Conservation (phyloP, 2,797 vertebrate species). For the Lepilemur septentrionalis region DNA sequence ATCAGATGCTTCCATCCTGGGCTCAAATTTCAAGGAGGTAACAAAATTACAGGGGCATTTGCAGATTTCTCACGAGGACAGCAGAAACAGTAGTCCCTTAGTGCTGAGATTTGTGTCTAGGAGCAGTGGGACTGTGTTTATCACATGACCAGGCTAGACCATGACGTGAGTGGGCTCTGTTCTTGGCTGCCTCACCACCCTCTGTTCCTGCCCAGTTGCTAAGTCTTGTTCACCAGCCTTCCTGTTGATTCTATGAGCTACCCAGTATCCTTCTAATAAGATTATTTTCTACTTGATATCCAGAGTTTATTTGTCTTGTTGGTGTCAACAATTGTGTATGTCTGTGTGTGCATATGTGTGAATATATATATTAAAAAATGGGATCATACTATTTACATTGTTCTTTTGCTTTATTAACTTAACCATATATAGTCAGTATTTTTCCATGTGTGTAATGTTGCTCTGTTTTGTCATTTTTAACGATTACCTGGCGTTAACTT, state of each 20-base stretch:
- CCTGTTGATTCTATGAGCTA: neutral
- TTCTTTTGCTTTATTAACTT: neutral
- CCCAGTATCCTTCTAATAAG: neutral
- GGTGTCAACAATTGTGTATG: neutral
- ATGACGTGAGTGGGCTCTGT: too few species aligned
- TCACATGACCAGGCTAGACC: neutral
- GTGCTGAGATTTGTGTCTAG: neutral
- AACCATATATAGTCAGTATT: neutral
- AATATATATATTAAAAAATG: neutral
- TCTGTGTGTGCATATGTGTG: neutral
- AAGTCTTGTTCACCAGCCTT: neutral
- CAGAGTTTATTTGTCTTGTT: neutral
- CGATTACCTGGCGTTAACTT: neutral
- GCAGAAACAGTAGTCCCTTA: too few species aligned
- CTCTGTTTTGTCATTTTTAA: neutral
- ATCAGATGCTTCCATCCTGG: neutral
- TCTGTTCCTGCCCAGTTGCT: neutral
- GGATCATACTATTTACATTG: neutral
- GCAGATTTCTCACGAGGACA: neutral
- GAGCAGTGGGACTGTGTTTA: neutral
- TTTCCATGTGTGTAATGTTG: neutral
- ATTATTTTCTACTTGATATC: neutral
- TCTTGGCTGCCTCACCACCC: neutral
- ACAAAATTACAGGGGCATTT: neutral
- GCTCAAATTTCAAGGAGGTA: neutral